A percentile compares a stretch with the other conserved stretches of the same genome.
Evolutionary conservation across 2,797 vertebrate genomes (phyloP).

Genomic region (Catharus ustulatus): DNA sequence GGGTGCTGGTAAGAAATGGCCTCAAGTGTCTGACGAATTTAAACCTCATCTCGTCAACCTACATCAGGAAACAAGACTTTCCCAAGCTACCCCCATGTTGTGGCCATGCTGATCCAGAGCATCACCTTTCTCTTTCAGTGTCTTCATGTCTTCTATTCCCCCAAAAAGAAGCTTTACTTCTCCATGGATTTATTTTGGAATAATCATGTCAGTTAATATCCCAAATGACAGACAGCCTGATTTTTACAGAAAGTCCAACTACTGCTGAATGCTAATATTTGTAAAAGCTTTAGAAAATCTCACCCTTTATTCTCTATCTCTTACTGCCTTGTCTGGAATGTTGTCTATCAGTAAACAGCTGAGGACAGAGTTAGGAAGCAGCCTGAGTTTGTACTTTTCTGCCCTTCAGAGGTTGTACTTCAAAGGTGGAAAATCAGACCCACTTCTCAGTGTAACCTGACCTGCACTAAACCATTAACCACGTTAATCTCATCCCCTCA

Average conservation of each 20-base stretch:
- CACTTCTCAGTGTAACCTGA: neutral
- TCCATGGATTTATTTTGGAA: neutral
- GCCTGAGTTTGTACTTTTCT: neutral
- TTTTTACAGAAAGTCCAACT: neutral
- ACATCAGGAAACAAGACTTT: neutral
- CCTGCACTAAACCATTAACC: neutral
- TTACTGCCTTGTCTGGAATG: neutral
- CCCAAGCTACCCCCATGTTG: fast-evolving
- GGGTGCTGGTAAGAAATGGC: neutral
- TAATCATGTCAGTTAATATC: neutral
- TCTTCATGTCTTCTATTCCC: neutral
- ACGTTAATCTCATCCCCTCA: neutral
- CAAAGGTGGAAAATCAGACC: neutral
- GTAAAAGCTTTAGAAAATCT: neutral
- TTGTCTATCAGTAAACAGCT: neutral
- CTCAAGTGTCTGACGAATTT: neutral
- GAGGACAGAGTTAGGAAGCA: neutral
- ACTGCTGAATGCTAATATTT: neutral
- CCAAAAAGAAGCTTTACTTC: neutral
- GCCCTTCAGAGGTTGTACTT: neutral
- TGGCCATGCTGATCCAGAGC: neutral
- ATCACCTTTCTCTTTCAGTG: neutral
- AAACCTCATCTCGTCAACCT: neutral
- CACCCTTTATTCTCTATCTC: neutral
- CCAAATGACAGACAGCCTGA: neutral